Conservation (phyloP, 2,113 vertebrate species). For the pig (Sus scrofa) region DNA sequence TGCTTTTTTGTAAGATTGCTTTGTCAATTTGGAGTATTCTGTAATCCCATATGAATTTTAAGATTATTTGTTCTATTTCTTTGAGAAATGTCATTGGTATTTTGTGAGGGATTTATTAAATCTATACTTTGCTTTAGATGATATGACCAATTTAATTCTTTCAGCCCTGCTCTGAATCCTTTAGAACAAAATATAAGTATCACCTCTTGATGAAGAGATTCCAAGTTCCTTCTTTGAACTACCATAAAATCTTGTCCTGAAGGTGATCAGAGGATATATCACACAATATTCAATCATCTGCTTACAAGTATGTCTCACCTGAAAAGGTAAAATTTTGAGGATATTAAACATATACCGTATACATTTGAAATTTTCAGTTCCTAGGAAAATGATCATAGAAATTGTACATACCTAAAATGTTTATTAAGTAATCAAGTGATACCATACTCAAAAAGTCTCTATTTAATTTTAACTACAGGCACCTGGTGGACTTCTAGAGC, state of each 20-base stretch:
- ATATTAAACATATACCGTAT: background rate
- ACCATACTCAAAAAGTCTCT: background rate
- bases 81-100: too few species aligned
- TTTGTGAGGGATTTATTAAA: too few species aligned
- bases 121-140: too few species aligned
- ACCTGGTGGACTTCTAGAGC: background rate
- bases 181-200: background rate
- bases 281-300: background rate
- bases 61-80: too few species aligned
- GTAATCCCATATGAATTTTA: too few species aligned
- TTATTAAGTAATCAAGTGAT: background rate
- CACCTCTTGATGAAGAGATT: background rate
- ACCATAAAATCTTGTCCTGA: background rate
- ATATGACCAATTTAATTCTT: too few species aligned
- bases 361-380: background rate
- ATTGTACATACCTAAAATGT: background rate
- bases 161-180: too few species aligned
- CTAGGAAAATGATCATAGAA: background rate
- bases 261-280: background rate
- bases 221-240: background rate
- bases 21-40: too few species aligned
- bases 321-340: background rate
- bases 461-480: constrained; percentile 3
- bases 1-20: too few species aligned
- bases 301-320: background rate